Percentiles rank a stretch among this genome's conserved stretches.
Evolutionary conservation across 2,888 invertebrate species (phyloP).

Genomic region (Urechis unicinctus): DNA sequence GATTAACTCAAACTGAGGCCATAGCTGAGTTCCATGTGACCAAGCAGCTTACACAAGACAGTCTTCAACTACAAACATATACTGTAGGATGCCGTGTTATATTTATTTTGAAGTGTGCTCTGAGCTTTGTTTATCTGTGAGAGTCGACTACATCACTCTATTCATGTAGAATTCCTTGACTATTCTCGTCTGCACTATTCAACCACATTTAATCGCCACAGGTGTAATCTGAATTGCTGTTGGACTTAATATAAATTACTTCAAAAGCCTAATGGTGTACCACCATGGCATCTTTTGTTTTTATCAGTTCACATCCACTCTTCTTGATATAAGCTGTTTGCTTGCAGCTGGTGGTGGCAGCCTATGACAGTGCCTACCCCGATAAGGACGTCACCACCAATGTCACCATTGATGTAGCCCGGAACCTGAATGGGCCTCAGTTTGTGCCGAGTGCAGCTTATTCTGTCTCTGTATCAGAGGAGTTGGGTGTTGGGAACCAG

Average conservation of each 20-base stretch:
- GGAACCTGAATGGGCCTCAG: conserved; percentile 31
- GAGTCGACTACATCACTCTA: too few relatives aligned
- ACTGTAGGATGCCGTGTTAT: conserved; percentile 1
- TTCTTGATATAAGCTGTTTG: not conserved
- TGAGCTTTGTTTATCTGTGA: too few relatives aligned
- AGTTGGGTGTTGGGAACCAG: conserved; percentile 13
- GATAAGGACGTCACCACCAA: conserved; percentile 14
- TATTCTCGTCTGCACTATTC: too few relatives aligned
- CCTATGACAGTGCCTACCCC: conserved; percentile 31
- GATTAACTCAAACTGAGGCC: conserved; percentile 9
- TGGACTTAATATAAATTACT: too few relatives aligned
- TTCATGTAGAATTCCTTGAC: too few relatives aligned
- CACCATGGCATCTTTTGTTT: not conserved
- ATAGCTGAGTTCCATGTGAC: conserved; percentile 12
- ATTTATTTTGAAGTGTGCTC: too few relatives aligned
- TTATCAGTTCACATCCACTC: conserved; percentile 2
- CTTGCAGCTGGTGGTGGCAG: conserved; percentile 23
- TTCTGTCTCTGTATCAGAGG: conserved; percentile 12
- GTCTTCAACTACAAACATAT: conserved; percentile 16
- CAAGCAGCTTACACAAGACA: conserved; percentile 11
- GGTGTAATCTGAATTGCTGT: too few relatives aligned
- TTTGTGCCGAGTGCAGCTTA: conserved; percentile 24
- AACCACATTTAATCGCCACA: too few relatives aligned
- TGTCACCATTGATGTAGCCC: conserved; percentile 21
- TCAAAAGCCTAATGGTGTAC: too few relatives aligned